Base-by-base conservation (phyloP, 2,797 vertebrate species). In the Aplochiton taeniatus region DNA sequence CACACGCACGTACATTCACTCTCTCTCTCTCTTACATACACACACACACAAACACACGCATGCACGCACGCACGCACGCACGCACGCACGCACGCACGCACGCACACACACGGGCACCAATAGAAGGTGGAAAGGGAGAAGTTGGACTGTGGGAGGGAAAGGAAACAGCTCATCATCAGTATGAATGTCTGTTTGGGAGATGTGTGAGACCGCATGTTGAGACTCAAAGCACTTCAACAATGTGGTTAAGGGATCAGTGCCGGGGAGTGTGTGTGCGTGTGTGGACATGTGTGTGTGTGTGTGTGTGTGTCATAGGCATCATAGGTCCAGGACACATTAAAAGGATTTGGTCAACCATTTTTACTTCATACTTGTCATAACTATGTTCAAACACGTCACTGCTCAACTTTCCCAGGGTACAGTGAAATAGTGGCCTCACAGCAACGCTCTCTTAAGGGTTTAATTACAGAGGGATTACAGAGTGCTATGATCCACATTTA, bases 131-230 rank as follows among this genome's bases (percentile, higher is more conserved):
- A 61, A 44, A 44, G 55, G 67, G n/a, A 60, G 63, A 65, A 62
- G 61, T 20, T 43, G 68, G 63, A 65, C 19, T 20, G 65, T 72
- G 70, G 73, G 48, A 50, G 48, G 49, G 59, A 73, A 31, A 60
- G 74, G 74, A 82, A 82, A 80, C 68, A 62, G 75, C 58, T 65
- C 68, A 68, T 81, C 75, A 80, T 63, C n/a, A n/a, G n/a, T 60
- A 63, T 69, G 69, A 76, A 62, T 57, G 75, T 65, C 60, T 75
- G 61, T 61, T 66, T 51, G 43, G 52, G 63, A 60, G 78, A 61
- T 61, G 68, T 51, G 43, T 52, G 63, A 60, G 80, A 72, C 69
- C 73, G 76, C 77, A 73, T 79, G 73, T 72, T 63, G 73, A 67
- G 68, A 47, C 16, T 19, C 52, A 56, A 68, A 61, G 18, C 63